Conservation (phyloP, 2,797 vertebrate species). For the Moxostoma hubbsi region DNA sequence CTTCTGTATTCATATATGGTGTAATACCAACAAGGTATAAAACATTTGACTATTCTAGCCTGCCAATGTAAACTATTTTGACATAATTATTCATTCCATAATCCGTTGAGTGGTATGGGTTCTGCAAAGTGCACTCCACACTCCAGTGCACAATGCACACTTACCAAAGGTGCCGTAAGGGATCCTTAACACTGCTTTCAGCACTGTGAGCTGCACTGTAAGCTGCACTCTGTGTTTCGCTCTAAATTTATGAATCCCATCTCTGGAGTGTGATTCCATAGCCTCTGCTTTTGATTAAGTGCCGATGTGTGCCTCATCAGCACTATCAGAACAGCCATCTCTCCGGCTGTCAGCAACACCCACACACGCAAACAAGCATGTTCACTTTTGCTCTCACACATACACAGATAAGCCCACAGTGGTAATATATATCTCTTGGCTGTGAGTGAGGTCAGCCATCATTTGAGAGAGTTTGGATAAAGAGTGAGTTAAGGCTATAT, state of each 20-base stretch:
- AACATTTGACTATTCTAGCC: conserved; percentile 3
- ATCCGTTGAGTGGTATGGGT: conserved; percentile 3
- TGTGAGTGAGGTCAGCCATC: conserved; percentile 47
- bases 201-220: neutral
- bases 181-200: conserved; percentile 20
- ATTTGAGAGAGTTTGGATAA: conserved; percentile 46
- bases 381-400: conserved; percentile 26
- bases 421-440: conserved; percentile 50
- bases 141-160: neutral
- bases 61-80: conserved; percentile 7
- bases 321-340: conserved; percentile 54
- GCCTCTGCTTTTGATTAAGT: conserved; percentile 57
- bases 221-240: conserved; percentile 30
- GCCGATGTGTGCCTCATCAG: conserved; percentile 54
- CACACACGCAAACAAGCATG: conserved; percentile 22
- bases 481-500: neutral
- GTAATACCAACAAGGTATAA: conserved; percentile 1
- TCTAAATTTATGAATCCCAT: conserved; percentile 56
- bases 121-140: conserved; percentile 29
- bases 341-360: conserved; percentile 40
- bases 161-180: neutral
- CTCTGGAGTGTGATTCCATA: conserved; percentile 52
- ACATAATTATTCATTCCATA: conserved; percentile 13
- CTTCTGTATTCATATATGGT: neutral
- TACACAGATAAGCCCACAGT: conserved; percentile 34